Conservation (phyloP, 1,140 invertebrate species). For the Schlechtendalia chinensis region DNA sequence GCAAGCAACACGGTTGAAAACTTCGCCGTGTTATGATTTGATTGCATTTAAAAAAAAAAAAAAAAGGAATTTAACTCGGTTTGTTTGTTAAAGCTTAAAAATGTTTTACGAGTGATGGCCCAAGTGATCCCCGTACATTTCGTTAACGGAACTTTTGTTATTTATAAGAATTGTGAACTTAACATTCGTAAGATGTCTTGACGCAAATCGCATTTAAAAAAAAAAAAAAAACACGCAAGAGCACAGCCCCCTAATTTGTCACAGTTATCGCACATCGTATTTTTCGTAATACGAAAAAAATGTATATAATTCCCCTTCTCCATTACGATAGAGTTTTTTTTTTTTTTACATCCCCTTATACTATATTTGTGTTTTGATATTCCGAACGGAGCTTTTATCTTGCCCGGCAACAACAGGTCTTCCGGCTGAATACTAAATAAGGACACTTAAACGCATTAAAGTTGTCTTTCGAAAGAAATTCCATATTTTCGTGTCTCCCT, state of each 20-base stretch:
- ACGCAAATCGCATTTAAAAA: constrained; percentile 34
- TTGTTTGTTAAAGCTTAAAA: too few species aligned
- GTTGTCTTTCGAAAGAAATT: constrained; percentile 50
- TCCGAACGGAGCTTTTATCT: constrained; percentile 46
- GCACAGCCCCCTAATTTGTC: constrained; percentile 43
- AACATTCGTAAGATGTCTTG: constrained; percentile 29
- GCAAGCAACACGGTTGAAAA: too few species aligned
- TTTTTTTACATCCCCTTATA: constrained; percentile 6
- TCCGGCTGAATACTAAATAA: constrained; percentile 50
- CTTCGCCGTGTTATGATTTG: too few species aligned
- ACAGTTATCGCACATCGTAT: constrained; percentile 44
- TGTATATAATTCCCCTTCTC: constrained; percentile 26
- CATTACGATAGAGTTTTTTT: constrained; percentile 26
- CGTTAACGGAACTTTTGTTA: not conserved
- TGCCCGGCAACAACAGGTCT: constrained; percentile 48
- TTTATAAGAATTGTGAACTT: constrained; percentile 6
- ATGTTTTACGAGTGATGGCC: too few species aligned
- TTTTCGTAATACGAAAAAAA: constrained; percentile 40
- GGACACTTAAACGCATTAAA: constrained; percentile 50
- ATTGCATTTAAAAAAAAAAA: too few species aligned
- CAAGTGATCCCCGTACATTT: too few species aligned
- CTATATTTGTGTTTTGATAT: constrained; percentile 44
- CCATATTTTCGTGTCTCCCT: constrained; percentile 41
- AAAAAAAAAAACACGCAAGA: not conserved
- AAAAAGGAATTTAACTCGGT: too few species aligned